Conservation (phyloP, 2,113 vertebrate genomes). For the Pseudolaguvia tuberculata region DNA sequence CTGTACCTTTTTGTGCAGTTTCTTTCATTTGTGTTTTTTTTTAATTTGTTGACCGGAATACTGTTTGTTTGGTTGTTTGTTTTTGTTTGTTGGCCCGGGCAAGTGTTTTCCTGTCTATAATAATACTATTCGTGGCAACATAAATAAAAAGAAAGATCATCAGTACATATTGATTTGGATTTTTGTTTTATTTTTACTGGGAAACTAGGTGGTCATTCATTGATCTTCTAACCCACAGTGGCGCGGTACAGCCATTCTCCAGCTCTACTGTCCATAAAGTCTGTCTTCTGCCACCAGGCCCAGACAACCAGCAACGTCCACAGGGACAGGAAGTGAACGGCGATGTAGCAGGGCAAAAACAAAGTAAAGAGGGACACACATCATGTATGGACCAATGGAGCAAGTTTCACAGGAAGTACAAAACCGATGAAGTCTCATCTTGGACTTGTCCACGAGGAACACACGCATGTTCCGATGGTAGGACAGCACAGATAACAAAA, state of each 20-base stretch:
- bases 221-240: too few species aligned
- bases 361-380: conserved; percentile 68
- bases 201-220: too few species aligned
- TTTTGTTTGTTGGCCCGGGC: conserved; percentile 39
- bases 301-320: conserved; percentile 73
- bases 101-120: conserved; percentile 56
- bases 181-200: too few species aligned
- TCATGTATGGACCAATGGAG: conserved; percentile 69
- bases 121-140: conserved; percentile 46
- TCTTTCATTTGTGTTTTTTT: conserved; percentile 12
- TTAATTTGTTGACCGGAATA: conserved; percentile 29
- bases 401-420: conserved; percentile 79
- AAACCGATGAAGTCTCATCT: conserved; percentile 53
- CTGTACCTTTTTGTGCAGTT: too few species aligned
- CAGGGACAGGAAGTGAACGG: conserved; percentile 64
- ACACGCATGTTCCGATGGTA: conserved; percentile 74
- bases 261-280: conserved; percentile 63
- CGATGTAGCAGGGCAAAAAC: conserved; percentile 56
- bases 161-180: not conserved
- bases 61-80: conserved; percentile 36
- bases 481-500: conserved; percentile 68
- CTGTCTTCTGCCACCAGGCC: conserved; percentile 70
- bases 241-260: conserved; percentile 84
- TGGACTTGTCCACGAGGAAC: conserved; percentile 63
- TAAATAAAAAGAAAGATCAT: conserved; percentile 55